These are phyloP conservation scores for Palythoa grandiflora DNA, from an alignment of 92 coral and sea anemone genomes.

Conservation along the genomic window DNA sequence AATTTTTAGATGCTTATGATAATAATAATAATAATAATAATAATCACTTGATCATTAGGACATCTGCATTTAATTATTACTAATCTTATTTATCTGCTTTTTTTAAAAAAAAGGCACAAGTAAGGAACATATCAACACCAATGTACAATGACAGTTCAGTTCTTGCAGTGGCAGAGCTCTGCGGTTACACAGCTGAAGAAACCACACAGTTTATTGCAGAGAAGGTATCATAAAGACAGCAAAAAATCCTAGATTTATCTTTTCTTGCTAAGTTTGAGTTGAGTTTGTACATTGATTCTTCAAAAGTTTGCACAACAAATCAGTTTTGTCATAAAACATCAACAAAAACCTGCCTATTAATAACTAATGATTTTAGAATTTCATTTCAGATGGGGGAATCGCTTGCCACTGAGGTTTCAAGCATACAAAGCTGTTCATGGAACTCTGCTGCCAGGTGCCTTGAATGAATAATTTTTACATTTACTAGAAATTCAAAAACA, in stretches of 20 bases:
- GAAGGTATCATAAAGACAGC: constrained; percentile 57
- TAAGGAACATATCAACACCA: constrained; percentile 69
- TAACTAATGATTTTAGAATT: background rate
- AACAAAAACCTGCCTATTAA: background rate
- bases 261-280: too few species aligned
- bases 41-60: too few species aligned
- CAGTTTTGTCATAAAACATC: background rate
- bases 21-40: too few species aligned
- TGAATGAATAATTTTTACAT: background rate
- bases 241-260: background rate
- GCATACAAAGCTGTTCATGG: constrained; percentile 56
- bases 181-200: constrained; percentile 81
- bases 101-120: constrained; percentile 58
- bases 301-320: background rate
- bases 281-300: background rate
- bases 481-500: background rate
- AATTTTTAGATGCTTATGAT: too few species aligned
- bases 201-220: constrained; percentile 67
- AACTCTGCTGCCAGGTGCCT: constrained; percentile 58
- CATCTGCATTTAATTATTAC: too few species aligned
- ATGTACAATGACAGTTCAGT: constrained; percentile 51
- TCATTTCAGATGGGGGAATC: constrained; percentile 75
- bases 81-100: background rate
- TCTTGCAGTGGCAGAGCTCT: constrained; percentile 64
- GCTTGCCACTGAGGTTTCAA: constrained; percentile 72